phyloP scores from a whole-genome alignment of 1,140 invertebrate species.

The Eupristina koningsbergeri region DNA sequence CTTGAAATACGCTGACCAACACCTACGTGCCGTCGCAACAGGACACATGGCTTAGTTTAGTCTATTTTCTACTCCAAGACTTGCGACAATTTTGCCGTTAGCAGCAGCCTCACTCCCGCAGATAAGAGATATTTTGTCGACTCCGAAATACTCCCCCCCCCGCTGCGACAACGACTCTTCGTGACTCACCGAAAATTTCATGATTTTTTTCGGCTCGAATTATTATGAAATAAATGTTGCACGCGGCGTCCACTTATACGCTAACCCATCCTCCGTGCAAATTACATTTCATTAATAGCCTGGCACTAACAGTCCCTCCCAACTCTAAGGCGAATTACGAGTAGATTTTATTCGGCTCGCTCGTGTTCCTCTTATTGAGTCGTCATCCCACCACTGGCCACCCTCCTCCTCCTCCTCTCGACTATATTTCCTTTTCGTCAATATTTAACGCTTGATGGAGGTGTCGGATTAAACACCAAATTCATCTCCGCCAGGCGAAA shows the following conservation, averaged over 20 bases:
- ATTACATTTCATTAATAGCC: too few species aligned
- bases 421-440: background rate
- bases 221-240: background rate
- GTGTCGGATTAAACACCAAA: too few species aligned
- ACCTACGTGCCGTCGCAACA: background rate
- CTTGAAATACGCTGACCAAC: background rate
- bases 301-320: too few species aligned
- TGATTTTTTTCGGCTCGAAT: background rate
- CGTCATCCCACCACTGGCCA: too few species aligned
- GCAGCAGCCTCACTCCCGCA: background rate
- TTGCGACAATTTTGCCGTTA: background rate
- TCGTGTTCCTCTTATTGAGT: too few species aligned
- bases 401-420: too few species aligned
- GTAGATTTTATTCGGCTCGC: background rate
- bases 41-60: background rate
- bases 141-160: background rate
- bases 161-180: background rate
- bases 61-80: background rate
- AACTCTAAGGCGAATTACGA: background rate
- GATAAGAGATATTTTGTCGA: background rate
- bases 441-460: background rate
- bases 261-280: background rate
- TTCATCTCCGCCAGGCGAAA: too few species aligned
- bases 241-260: background rate
- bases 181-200: constrained; percentile 4